phyloP scores from a whole-genome alignment of 2,113 vertebrate species.

The Platycercus adscitus region DNA sequence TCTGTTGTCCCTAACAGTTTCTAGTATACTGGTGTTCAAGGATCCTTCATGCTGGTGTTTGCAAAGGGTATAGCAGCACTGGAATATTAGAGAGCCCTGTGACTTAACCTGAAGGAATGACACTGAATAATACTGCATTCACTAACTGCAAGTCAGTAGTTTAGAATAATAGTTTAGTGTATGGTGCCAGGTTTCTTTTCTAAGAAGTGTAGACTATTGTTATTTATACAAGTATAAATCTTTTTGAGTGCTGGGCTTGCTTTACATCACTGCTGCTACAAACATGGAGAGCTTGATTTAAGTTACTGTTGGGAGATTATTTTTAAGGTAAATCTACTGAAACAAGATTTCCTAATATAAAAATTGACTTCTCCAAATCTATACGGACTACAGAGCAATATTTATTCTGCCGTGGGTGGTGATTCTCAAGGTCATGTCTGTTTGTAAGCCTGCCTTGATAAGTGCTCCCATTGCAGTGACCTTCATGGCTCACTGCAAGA shows the following conservation, averaged over 20 bases:
- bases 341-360: not conserved
- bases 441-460: not conserved
- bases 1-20: not conserved
- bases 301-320: not conserved
- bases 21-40: not conserved
- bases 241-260: not conserved
- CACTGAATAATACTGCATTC: not conserved
- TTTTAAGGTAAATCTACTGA: not conserved
- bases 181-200: not conserved
- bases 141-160: not conserved
- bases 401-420: fast-evolving
- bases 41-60: not conserved
- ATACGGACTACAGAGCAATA: not conserved
- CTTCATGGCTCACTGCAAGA: not conserved
- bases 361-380: not conserved
- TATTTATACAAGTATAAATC: not conserved
- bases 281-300: not conserved
- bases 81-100: not conserved
- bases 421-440: slow-evolving; percentile 19
- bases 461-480: not conserved
- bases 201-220: not conserved
- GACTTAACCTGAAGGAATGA: not conserved
- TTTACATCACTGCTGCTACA: not conserved
- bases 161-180: not conserved
- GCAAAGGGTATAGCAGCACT: not conserved